These are phyloP conservation scores for Drosophila aldrichi DNA, from an alignment of 2,888 invertebrate species.

Conservation along the genomic window DNA sequence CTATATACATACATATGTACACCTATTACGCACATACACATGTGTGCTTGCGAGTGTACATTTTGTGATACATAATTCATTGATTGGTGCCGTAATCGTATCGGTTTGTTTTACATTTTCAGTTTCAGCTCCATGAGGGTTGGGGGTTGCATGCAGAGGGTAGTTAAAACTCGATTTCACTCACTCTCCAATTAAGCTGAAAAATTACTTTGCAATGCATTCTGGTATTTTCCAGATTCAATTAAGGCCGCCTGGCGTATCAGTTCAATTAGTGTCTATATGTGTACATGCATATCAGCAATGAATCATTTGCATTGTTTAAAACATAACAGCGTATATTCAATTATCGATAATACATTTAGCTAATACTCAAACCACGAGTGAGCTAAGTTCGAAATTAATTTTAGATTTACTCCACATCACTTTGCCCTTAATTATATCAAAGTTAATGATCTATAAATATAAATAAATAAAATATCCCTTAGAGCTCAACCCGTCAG, in stretches of 20 bases:
- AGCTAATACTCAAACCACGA: not conserved
- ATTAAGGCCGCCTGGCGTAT: not conserved
- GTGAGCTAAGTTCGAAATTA: not conserved
- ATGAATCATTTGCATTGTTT: not conserved
- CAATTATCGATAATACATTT: constrained; percentile 3
- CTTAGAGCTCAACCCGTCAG: not conserved
- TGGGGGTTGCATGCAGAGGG: constrained; percentile 45
- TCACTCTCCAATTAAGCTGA: constrained; percentile 12
- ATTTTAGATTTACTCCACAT: not conserved
- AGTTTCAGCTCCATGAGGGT: not conserved
- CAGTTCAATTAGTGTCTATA: not conserved
- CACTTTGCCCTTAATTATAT: too few relatives aligned
- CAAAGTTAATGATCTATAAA: too few relatives aligned
- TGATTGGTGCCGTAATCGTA: constrained; percentile 60
- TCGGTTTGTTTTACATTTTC: constrained; percentile 19
- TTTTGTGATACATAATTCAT: constrained; percentile 57
- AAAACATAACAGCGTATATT: not conserved
- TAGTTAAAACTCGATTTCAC: constrained; percentile 30
- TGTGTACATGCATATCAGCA: not conserved
- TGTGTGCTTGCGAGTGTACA: not conserved
- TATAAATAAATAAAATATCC: too few relatives aligned
- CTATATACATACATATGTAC: too few relatives aligned
- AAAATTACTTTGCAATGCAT: constrained; percentile 12
- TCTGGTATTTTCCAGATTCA: constrained; percentile 1
- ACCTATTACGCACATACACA: not conserved